phyloP scores from a whole-genome alignment of 2,888 invertebrate species.

The Cyclophora albipunctata region DNA sequence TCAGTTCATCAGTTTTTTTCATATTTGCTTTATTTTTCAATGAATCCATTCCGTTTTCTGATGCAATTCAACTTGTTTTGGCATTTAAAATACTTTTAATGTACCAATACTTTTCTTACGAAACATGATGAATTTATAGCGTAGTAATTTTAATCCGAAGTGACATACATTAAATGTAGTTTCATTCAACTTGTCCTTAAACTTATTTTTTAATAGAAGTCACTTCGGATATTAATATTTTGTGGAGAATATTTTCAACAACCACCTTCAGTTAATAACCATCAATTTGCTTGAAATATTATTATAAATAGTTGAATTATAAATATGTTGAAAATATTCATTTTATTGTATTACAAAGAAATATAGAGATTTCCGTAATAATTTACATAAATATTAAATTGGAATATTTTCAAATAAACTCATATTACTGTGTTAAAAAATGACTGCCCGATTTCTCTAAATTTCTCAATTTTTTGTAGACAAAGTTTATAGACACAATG shows the following conservation, averaged over 20 bases:
- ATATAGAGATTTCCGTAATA: conserved; percentile 12
- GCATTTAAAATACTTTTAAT: background rate
- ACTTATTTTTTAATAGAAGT: background rate
- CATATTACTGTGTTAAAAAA: no score
- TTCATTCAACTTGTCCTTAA: background rate
- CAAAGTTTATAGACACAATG: conserved; percentile 36
- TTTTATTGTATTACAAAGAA: conserved; percentile 17
- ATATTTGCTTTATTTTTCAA: conserved; percentile 6
- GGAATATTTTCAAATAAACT: background rate
- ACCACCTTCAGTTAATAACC: background rate
- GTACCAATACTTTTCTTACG: background rate
- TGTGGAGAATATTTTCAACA: background rate
- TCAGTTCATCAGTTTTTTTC: conserved; percentile 21
- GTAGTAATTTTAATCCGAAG: conserved; percentile 13
- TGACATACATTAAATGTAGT: conserved; percentile 5
- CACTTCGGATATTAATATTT: background rate
- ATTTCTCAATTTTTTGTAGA: conserved; percentile 11
- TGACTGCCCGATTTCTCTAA: background rate
- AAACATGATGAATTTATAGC: conserved; percentile 28
- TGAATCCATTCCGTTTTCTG: background rate
- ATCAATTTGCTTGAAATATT: background rate
- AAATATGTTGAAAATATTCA: background rate
- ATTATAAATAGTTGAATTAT: background rate
- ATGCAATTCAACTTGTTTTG: conserved; percentile 4
- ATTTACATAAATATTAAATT: background rate